Conservation (phyloP, 2,797 vertebrate species). For the Peromyscus eremicus region DNA sequence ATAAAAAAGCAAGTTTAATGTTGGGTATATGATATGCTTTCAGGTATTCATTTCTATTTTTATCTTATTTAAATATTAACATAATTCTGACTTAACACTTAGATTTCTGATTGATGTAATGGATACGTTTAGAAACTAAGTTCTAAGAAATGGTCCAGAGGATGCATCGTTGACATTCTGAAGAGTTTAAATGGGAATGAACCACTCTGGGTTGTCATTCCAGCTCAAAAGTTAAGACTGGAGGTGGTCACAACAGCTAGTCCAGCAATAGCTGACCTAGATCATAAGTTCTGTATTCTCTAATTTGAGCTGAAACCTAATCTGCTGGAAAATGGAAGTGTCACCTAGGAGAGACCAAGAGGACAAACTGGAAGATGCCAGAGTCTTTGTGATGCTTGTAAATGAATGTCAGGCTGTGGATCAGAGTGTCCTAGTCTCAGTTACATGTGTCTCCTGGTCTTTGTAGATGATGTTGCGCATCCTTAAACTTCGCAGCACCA, state of each 20-base stretch:
- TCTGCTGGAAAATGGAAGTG: background rate
- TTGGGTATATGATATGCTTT: background rate
- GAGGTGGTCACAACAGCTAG: too few species aligned
- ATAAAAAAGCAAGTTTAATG: background rate
- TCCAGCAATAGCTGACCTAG: background rate
- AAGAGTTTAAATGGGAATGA: background rate
- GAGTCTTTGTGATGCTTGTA: background rate
- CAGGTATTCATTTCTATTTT: background rate
- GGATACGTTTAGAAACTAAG: background rate
- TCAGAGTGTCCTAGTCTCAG: background rate
- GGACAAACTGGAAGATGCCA: background rate
- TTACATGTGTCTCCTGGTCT: background rate
- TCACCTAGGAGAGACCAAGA: background rate
- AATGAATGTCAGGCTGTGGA: background rate
- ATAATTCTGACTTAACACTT: background rate
- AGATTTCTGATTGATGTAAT: background rate
- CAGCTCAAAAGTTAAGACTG: too few species aligned
- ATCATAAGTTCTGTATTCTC: background rate
- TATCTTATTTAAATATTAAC: background rate
- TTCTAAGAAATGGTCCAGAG: background rate
- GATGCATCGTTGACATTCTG: background rate
- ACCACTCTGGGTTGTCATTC: accelerated
- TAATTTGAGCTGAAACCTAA: background rate
- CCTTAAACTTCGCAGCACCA: background rate
- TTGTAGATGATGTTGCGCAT: background rate